These are phyloP conservation scores for Acrocephalus arundinaceus DNA, from an alignment of 2,113 vertebrate species.

Conservation along the genomic window DNA sequence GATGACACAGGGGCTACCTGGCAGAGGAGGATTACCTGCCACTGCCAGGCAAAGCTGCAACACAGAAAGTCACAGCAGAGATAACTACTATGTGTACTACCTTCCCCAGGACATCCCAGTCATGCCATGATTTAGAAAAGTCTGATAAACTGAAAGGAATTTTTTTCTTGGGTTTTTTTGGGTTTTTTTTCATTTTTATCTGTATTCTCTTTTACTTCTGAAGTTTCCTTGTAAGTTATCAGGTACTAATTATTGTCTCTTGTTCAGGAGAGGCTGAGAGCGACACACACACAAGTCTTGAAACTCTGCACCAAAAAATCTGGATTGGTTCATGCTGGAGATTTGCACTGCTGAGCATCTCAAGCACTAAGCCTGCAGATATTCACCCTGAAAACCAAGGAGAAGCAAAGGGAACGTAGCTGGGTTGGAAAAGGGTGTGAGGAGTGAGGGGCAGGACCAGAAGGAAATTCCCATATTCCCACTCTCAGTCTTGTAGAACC, in stretches of 20 bases:
- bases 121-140: neutral
- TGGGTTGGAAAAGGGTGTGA: neutral
- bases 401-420: neutral
- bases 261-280: neutral
- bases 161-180: neutral
- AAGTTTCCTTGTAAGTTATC: neutral
- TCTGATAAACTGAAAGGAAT: neutral
- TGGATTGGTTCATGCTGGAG: neutral
- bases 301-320: neutral
- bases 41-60: neutral
- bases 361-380: rapidly evolving
- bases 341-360: neutral
- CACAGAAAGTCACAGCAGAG: neutral
- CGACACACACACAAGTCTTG: neutral
- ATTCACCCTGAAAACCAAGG: neutral
- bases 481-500: too few species aligned
- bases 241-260: neutral
- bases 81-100: neutral
- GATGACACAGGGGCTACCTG: neutral
- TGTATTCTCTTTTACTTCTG: neutral
- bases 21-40: neutral
- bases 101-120: neutral
- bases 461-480: neutral
- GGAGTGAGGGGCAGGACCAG: neutral
- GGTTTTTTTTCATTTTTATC: neutral